Base-by-base conservation (phyloP, 2,797 vertebrate species). In the Orientallactaga sibirica region DNA sequence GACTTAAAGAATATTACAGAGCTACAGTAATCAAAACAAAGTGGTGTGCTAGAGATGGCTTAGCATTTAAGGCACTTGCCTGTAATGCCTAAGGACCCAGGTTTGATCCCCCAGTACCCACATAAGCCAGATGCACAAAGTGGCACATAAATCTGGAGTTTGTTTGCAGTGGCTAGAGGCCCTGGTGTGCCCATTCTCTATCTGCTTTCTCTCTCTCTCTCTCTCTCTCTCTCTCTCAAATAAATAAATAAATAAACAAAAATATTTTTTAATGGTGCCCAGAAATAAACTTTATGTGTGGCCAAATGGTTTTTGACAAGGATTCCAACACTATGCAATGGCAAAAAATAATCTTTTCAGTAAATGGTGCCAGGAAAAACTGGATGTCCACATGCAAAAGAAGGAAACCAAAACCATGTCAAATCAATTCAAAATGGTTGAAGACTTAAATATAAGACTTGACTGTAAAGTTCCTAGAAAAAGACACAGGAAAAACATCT, bases 1-100 rank as follows among this genome's bases (percentile, higher is more conserved):
- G 70, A 74, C 92, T 91, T 91, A 71, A 82, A 88, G 88, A 52
- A 78, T 18, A 37, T 61, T 61, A 83, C 20, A 74, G 86, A 83
- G 20, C 27, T 52, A 74, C 8, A 89, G n/a, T 75, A 83, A 75
- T 61, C 25, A 75, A 91, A 91, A 91, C 4, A 88, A 20, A 73
- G 78, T 70, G 33, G 12, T 14, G 55, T 7, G 55, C 9, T 58
- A 12, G 55, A 58, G 55, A 58, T 58, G 55, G 55, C 55, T 58
- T 16, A 58, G 55, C 55, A 16, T 11, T 58, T 58, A 58, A 58
- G 55, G 55, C 55, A 58, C 14, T 58, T 58, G 55, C 55, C 55
- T 58, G 12, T 12, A 12, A 16, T 12, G 11, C 55, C 55, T 16
- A 58, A 58, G 55, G 55, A 2, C 55, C 55, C 55, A 58, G 11